Evolutionary conservation across 1,140 invertebrate species (phyloP).

Genomic region (Stegodyphus dumicola): DNA sequence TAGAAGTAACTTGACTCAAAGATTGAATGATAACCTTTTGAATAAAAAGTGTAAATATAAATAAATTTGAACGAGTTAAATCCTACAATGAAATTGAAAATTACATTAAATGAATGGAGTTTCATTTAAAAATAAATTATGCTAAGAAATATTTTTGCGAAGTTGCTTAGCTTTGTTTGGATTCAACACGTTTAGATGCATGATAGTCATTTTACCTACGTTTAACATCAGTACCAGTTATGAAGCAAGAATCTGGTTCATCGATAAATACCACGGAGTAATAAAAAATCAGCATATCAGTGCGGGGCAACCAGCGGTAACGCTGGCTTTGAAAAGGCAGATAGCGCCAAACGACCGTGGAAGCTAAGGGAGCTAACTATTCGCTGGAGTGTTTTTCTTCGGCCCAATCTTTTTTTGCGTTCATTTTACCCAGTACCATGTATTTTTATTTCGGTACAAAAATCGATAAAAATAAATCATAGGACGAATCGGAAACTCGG

Average conservation of each 20-base stretch:
- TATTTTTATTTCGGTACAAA: slow-evolving; percentile 43
- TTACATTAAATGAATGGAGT: too few species aligned
- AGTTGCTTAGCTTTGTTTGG: too few species aligned
- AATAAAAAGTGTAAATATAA: too few species aligned
- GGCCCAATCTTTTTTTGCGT: slow-evolving; percentile 9
- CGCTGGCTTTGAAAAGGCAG: slow-evolving; percentile 27
- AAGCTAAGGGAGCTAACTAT: slow-evolving; percentile 19
- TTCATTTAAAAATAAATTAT: too few species aligned
- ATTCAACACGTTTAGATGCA: too few species aligned
- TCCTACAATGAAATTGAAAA: too few species aligned
- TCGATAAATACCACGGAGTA: slow-evolving; percentile 30
- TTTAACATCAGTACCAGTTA: slow-evolving; percentile 1
- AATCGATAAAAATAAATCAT: slow-evolving; percentile 61
- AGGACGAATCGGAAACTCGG: slow-evolving; percentile 49
- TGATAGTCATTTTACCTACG: too few species aligned
- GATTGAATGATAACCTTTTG: too few species aligned
- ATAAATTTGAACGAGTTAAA: too few species aligned
- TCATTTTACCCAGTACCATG: slow-evolving; percentile 22
- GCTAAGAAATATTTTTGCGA: too few species aligned
- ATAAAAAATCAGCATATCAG: slow-evolving; percentile 51
- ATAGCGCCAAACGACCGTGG: slow-evolving; percentile 44
- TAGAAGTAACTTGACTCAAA: too few species aligned
- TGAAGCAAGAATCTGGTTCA: not conserved
- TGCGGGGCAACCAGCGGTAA: not conserved
- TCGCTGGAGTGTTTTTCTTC: slow-evolving; percentile 3